Percentiles rank a stretch among this genome's conserved stretches.
Evolutionary conservation across 2,888 invertebrate species (phyloP).

Genomic region (Mythimna pallens): DNA sequence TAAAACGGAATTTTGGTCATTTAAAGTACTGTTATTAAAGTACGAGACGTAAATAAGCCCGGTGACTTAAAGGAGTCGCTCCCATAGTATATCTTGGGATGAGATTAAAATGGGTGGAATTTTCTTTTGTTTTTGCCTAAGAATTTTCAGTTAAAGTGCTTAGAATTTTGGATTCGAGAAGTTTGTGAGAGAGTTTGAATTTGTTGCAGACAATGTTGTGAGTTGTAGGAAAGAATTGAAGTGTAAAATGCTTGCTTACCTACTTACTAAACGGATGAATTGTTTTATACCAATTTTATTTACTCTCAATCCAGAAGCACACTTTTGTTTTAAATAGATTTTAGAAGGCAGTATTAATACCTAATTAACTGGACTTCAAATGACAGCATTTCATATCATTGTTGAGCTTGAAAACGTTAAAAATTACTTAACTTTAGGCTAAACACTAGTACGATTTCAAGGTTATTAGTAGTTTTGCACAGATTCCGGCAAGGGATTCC

Average conservation of each 20-base stretch:
- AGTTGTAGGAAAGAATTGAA: constrained; percentile 16
- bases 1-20: constrained; percentile 78
- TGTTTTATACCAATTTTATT: neutral
- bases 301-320: too few species aligned
- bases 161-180: constrained; percentile 37
- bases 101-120: constrained; percentile 60
- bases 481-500: too few species aligned
- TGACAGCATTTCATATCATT: too few species aligned
- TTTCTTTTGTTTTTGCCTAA: constrained; percentile 59
- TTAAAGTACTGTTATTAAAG: constrained; percentile 77
- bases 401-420: too few species aligned
- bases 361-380: neutral
- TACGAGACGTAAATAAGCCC: constrained; percentile 73
- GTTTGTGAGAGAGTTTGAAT: constrained; percentile 20
- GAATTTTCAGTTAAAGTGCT: constrained; percentile 41
- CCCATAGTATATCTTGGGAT: constrained; percentile 53
- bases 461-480: too few species aligned
- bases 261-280: neutral
- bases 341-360: neutral
- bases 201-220: constrained; percentile 24
- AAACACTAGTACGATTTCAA: too few species aligned
- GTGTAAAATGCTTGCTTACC: constrained; percentile 11
- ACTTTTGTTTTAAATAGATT: neutral
- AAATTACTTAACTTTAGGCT: too few species aligned
- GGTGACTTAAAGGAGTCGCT: constrained; percentile 57